Base-by-base conservation (phyloP, 1,140 invertebrate genomes). In the Zaprionus ornatus region DNA sequence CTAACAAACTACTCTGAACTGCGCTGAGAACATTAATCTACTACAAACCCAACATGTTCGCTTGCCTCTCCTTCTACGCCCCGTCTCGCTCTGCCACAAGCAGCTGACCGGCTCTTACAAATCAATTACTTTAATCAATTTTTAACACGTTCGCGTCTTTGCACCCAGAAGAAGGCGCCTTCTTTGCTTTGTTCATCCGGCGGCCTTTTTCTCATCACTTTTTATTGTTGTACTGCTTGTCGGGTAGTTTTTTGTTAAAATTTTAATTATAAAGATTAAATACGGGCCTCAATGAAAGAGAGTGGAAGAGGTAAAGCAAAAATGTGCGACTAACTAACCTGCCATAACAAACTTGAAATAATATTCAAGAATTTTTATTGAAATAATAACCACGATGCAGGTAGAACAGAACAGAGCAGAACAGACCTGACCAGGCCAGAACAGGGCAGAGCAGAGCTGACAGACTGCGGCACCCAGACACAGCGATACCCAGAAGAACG, bases 351-450 rank as follows among this genome's bases (percentile, higher is more conserved):
- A 90, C 84, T 90, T 78, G 70, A 90, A 88, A 88, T 88, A 90
- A 88, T 88, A 88, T 88, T 84, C 80, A 88, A 90, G 84, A 88
- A 88, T 88, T 90, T 88, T 90, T 88, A 85, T 90, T 88, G 84
- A 88, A 88, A 84, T 88, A 88, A 88, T 88, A 83, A 55, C 69
- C 73, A 74, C 83, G 59, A 64, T 76, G 76, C 68, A 74, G 80
- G 65, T 68, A 79, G 59, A 72, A 17, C 17, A 19, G 17, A 32
- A 32, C 25, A 59, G 48, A 60, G 25, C 15, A 50, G 23, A 32
- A 10, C 19, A 50, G 19, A 50, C 3, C 25, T 17, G 42, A 66
- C 21, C 29, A 32, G 29, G 29, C 29, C 32, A 45, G 50, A 40
- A n/a, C 48, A 9, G 2, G 35, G 25, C 15, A 42, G 23, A 32